Evolutionary conservation across 1,140 invertebrate species (phyloP).

Genomic region (Drosophila novamexicana): DNA sequence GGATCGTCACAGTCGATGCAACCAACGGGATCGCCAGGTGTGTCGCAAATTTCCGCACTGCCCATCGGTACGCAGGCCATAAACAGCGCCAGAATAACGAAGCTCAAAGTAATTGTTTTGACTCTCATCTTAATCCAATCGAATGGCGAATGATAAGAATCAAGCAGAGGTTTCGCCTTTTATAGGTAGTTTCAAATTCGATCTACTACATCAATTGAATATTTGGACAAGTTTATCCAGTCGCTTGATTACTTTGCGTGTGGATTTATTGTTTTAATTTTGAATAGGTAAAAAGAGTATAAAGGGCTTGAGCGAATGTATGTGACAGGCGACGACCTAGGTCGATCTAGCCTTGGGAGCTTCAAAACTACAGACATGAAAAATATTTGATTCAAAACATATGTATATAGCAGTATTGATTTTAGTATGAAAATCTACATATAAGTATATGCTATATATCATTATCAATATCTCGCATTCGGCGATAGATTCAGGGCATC

Average conservation of each 20-base stretch:
- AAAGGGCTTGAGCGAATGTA: too few species aligned
- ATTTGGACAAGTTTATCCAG: slow-evolving; percentile 4
- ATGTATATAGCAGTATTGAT: too few species aligned
- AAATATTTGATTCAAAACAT: too few species aligned
- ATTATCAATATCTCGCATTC: too few species aligned
- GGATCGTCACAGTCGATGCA: slow-evolving; percentile 20
- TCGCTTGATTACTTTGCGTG: background rate
- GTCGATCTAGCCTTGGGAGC: too few species aligned
- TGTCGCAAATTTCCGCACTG: background rate
- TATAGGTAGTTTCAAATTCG: slow-evolving; percentile 1
- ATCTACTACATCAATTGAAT: background rate
- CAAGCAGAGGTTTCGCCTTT: background rate
- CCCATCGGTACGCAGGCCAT: slow-evolving; percentile 7
- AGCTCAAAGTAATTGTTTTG: background rate
- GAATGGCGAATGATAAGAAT: background rate
- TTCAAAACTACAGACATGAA: too few species aligned
- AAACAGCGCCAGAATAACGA: slow-evolving; percentile 15
- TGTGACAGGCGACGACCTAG: too few species aligned
- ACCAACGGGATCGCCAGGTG: background rate
- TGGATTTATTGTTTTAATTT: too few species aligned
- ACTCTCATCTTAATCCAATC: slow-evolving; percentile 17
- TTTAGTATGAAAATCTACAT: too few species aligned
- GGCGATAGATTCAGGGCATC: too few species aligned
- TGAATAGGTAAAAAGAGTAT: too few species aligned
- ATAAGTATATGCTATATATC: too few species aligned